These are phyloP conservation scores for Chrysemys picta DNA, from an alignment of 2,113 vertebrate species.

Conservation along the genomic window DNA sequence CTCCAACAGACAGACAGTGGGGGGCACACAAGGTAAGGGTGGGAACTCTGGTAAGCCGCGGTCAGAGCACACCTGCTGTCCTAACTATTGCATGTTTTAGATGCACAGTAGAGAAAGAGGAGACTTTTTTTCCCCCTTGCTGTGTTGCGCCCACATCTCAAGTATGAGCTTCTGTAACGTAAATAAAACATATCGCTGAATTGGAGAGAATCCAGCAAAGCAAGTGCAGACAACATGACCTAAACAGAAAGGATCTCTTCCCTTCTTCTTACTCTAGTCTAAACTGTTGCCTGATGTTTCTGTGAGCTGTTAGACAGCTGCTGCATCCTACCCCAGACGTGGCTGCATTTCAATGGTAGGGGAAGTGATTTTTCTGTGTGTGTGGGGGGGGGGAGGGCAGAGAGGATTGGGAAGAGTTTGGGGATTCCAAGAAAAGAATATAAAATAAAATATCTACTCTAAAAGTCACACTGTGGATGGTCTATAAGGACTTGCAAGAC, in stretches of 20 bases:
- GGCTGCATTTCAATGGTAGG: not conserved
- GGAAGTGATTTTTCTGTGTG: not conserved
- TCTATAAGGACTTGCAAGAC: not conserved
- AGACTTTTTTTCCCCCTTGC: not conserved
- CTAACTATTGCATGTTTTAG: not conserved
- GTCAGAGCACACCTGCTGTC: not conserved
- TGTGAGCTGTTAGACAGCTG: not conserved
- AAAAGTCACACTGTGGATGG: not conserved
- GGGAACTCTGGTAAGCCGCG: not conserved
- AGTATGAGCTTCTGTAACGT: not conserved
- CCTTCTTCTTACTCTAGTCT: not conserved
- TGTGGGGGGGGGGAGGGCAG: accelerated
- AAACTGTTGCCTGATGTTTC: not conserved
- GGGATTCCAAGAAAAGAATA: not conserved
- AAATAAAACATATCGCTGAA: not conserved
- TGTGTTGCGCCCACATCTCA: not conserved
- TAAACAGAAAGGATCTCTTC: not conserved
- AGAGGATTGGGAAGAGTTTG: not conserved
- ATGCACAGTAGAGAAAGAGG: not conserved
- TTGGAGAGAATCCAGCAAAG: not conserved
- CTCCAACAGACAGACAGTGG: not conserved
- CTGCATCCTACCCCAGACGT: not conserved
- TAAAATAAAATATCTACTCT: not conserved
- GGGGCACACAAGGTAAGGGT: no score
- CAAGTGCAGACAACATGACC: not conserved